phyloP scores from a whole-genome alignment of 2,888 invertebrate species.

The Teleiodes luculella region DNA sequence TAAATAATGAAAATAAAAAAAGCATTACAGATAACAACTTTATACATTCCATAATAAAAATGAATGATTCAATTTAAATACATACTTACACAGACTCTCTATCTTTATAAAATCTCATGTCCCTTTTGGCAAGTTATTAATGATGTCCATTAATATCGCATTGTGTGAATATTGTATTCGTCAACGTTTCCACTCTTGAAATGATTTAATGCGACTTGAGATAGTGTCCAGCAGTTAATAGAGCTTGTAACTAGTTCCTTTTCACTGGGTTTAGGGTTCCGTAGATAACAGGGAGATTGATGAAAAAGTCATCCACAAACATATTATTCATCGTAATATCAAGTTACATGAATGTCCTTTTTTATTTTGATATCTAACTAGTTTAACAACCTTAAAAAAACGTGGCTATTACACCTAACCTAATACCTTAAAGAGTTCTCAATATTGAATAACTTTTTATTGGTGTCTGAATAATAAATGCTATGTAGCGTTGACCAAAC shows the following conservation, averaged over 20 bases:
- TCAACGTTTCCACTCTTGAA: conserved; percentile 26
- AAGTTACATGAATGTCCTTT: too few relatives aligned
- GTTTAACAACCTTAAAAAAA: too few relatives aligned
- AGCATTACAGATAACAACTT: too few relatives aligned
- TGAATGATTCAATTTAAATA: not conserved
- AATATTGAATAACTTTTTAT: too few relatives aligned
- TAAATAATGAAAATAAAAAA: too few relatives aligned
- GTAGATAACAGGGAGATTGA: conserved; percentile 6
- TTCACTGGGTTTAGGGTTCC: conserved; percentile 19
- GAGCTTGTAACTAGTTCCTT: conserved; percentile 46
- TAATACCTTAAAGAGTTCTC: too few relatives aligned
- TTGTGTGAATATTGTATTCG: conserved; percentile 37
- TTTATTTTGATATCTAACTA: too few relatives aligned
- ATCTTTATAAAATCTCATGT: not conserved
- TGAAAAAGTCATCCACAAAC: not conserved
- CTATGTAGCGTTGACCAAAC: too few relatives aligned
- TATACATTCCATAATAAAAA: too few relatives aligned
- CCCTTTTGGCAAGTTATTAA: conserved; percentile 24
- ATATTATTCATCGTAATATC: too few relatives aligned
- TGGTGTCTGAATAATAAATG: too few relatives aligned
- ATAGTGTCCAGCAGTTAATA: conserved; percentile 51
- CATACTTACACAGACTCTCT: not conserved
- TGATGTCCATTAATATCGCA: conserved; percentile 37
- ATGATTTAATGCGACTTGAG: conserved; percentile 41
- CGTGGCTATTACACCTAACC: too few relatives aligned